phyloP scores from a whole-genome alignment of 2,113 vertebrate genomes.

The Coptodon bakossiorum region DNA sequence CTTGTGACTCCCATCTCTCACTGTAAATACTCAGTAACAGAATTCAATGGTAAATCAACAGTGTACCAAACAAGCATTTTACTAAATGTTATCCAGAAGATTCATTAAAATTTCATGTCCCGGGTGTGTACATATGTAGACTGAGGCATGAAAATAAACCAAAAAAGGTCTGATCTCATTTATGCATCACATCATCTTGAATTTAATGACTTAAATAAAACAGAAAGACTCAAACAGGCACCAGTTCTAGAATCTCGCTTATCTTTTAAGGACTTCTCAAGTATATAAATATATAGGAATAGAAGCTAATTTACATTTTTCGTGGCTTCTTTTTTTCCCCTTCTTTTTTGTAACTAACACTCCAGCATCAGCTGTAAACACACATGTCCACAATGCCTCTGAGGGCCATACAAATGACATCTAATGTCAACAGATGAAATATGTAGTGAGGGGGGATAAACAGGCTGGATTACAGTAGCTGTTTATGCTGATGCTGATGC shows the following conservation, averaged over 20 bases:
- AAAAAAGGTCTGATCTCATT: not conserved
- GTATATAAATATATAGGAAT: not conserved
- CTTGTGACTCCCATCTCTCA: not conserved
- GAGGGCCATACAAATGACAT: not conserved
- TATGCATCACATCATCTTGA: not conserved
- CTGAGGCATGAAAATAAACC: not conserved
- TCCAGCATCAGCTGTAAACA: conserved; percentile 1
- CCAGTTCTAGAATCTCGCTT: not conserved
- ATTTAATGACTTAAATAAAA: not conserved
- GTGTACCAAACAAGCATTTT: not conserved
- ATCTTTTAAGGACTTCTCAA: not conserved
- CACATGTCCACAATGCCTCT: not conserved
- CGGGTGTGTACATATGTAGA: not conserved
- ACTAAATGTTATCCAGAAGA: not conserved
- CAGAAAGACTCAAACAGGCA: not conserved
- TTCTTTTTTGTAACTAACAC: not conserved
- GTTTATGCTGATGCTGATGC: not conserved
- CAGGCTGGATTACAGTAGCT: not conserved
- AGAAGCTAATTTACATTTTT: not conserved
- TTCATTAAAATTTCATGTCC: not conserved
- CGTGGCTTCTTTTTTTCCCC: not conserved
- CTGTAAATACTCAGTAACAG: not conserved
- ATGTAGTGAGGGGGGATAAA: not conserved
- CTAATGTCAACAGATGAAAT: not conserved
- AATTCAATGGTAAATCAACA: conserved; percentile 6